A percentile compares a stretch with the other conserved stretches of the same genome.
These are phyloP conservation scores for Octodon degus DNA, from an alignment of 2,113 vertebrate genomes.

Conservation along the genomic window DNA sequence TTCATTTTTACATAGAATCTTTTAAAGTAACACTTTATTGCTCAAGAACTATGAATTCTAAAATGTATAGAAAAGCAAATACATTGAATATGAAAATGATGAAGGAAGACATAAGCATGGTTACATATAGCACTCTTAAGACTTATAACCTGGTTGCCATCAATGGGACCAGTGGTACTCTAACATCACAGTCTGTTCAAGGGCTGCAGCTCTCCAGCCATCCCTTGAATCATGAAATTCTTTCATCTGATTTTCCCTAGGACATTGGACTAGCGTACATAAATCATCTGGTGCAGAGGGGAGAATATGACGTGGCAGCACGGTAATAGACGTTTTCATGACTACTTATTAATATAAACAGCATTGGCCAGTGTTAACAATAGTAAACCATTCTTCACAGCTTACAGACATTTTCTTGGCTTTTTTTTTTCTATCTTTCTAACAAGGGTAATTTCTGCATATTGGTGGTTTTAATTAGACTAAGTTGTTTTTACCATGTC, in stretches of 20 bases:
- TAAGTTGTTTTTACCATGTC: neutral
- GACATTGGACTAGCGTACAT: slow-evolving; percentile 97
- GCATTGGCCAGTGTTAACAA: neutral
- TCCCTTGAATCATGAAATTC: slow-evolving; percentile 15
- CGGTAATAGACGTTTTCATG: slow-evolving; percentile 86
- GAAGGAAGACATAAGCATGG: neutral
- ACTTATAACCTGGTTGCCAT: neutral
- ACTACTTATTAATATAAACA: neutral
- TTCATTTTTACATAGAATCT: neutral
- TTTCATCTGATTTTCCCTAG: slow-evolving; percentile 81
- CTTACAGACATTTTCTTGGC: neutral
- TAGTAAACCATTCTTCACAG: neutral
- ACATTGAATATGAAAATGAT: slow-evolving; percentile 15
- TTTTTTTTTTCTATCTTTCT: neutral
- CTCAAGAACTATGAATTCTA: neutral
- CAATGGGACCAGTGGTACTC: neutral
- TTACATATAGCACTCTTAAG: neutral
- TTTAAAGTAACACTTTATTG: neutral
- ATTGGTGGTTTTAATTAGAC: neutral
- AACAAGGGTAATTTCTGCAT: neutral
- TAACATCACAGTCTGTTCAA: neutral
- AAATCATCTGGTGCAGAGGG: slow-evolving; percentile 94
- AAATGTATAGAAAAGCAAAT: slow-evolving; percentile 18
- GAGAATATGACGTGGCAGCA: slow-evolving; percentile 94
- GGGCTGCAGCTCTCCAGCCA: neutral